Evolutionary conservation across 1,140 invertebrate species (phyloP), one percentile per base, ranked within the genome.

Genomic region (Aphelenchoides avenae): DNA sequence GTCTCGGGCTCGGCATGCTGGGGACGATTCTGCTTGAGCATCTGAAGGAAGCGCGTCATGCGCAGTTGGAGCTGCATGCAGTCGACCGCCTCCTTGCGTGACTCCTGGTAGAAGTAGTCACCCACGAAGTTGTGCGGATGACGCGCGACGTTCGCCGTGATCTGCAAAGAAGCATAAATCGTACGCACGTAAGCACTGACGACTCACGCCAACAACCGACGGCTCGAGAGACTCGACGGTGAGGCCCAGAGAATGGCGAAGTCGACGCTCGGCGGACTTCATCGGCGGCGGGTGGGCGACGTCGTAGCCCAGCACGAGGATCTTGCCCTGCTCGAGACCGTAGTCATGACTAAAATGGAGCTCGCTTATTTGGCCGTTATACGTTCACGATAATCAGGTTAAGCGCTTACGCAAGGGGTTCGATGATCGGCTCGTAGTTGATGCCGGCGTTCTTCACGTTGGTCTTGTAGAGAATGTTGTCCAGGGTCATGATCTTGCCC

Each of bases 391-490:
- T 1, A 4, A 26, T n/a, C 1, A 22, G 46, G 1, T 57, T 20
- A 53, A 58, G 1, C n/a, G 58, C 27, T 63, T 62, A 26, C 6
- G 62, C 64, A 22, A 47, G 30, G 29, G 26, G 41, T 24, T 64
- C 62, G 30, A 54, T 30, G 15, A 61, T n/a, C 0, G 50, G 53
- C 13, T 47, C 43, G 36, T 66, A 66, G 20, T 64, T 64, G 40
- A 64, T 56, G 13, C 61, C 61, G 41, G 61, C 61, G 50, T 66
- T 66, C 18, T 64, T 64, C 26, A 59, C 61, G 41, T 64, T 64
- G 2, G 39, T 44, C 27, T 64, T 64, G 43, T 67, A 27, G 15
- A 64, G 18, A 33, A 64, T 66, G 29, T 64, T 64, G 1, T 43
- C 61, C 22, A 64, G 24, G 1, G 61, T 66, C 13, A 64, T 48